Conservation (phyloP, 2,888 invertebrate species). For the Acanthosepion pharaonis region DNA sequence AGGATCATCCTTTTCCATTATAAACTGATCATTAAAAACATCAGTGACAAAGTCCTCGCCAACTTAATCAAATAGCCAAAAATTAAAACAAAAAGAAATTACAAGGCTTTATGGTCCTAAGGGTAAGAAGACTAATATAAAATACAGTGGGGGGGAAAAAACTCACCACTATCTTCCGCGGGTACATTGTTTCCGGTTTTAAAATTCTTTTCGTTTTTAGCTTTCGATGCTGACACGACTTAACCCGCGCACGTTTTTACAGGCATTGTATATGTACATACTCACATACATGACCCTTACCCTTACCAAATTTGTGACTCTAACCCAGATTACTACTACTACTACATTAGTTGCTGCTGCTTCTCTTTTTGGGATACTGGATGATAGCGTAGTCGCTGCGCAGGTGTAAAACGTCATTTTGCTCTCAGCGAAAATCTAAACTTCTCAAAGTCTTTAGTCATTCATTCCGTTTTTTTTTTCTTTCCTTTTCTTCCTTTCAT, state of each 20-base stretch:
- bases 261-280: too few species aligned
- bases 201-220: neutral
- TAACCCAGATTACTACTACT: neutral
- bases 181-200: neutral
- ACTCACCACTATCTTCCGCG: neutral
- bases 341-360: neutral
- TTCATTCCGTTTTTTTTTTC: neutral
- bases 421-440: neutral
- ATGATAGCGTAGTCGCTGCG: neutral
- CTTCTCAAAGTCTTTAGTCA: neutral
- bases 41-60: too few species aligned
- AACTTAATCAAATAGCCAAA: too few species aligned
- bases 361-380: neutral
- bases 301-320: neutral
- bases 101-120: too few species aligned
- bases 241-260: neutral
- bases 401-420: neutral
- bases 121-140: too few species aligned
- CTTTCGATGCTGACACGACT: neutral
- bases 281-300: too few species aligned
- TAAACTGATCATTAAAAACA: too few species aligned
- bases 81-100: too few species aligned
- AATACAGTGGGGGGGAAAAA: neutral
- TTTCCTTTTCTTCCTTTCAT: neutral
- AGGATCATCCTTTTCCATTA: too few species aligned